Conservation (phyloP, 1,140 invertebrate genomes). For the Idris sp. region DNA sequence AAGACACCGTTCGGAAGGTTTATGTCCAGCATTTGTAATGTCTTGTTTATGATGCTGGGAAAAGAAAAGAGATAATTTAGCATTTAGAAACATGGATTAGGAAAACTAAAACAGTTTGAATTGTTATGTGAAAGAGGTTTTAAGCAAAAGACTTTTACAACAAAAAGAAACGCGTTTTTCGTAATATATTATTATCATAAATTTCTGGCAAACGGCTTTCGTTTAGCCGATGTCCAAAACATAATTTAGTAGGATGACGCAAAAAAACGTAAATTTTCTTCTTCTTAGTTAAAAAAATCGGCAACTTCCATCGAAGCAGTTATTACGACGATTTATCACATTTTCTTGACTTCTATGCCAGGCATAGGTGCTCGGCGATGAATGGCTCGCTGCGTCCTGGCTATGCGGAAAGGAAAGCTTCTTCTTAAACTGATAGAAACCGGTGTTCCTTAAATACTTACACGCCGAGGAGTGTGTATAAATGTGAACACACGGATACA, state of each 20-base stretch:
- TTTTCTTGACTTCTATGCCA: conserved; percentile 62
- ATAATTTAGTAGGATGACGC: conserved; percentile 50
- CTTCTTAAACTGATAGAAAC: conserved; percentile 63
- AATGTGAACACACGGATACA: conserved; percentile 50
- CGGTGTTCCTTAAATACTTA: conserved; percentile 58
- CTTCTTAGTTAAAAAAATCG: conserved; percentile 33
- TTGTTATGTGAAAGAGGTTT: no score
- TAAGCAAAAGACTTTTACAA: no score
- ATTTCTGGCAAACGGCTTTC: conserved; percentile 41
- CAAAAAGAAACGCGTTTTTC: no score
- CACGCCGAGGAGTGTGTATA: conserved; percentile 48
- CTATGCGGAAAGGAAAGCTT: conserved; percentile 78
- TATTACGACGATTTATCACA: conserved; percentile 65
- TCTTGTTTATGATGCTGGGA: no score
- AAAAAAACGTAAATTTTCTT: conserved; percentile 57
- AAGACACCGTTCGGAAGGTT: no score
- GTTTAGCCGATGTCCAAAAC: conserved; percentile 47
- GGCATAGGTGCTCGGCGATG: conserved; percentile 59
- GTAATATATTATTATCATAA: conserved; percentile 50
- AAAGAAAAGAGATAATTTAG: no score
- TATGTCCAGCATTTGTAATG: no score
- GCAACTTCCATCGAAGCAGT: conserved; percentile 60
- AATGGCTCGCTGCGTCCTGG: conserved; percentile 76
- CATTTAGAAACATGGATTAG: no score
- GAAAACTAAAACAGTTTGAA: no score